A percentile compares a stretch with the other conserved stretches of the same genome.
These are phyloP conservation scores for Catocala nupta DNA, from an alignment of 2,888 invertebrate species.

Conservation along the genomic window DNA sequence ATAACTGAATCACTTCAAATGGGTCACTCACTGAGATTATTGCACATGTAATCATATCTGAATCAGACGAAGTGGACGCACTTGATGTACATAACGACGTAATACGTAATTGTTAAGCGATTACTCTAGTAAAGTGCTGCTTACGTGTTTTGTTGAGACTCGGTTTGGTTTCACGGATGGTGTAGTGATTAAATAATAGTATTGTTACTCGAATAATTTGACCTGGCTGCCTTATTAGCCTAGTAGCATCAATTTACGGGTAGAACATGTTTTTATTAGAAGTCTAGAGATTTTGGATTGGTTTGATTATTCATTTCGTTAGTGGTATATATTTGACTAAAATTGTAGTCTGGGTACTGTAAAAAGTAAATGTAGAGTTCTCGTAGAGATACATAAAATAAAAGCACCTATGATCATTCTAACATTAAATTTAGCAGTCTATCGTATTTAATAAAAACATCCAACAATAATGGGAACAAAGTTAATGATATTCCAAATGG, in stretches of 20 bases:
- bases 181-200: background rate
- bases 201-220: too few relatives aligned
- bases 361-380: too few relatives aligned
- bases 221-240: too few relatives aligned
- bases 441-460: background rate
- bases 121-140: background rate
- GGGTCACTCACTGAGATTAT: conserved; percentile 7
- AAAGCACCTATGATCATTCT: too few relatives aligned
- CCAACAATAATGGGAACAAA: background rate
- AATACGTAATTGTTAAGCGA: conserved; percentile 8
- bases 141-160: background rate
- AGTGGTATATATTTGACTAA: too few relatives aligned
- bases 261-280: too few relatives aligned
- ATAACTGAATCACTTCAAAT: conserved; percentile 10
- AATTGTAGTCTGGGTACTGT: too few relatives aligned
- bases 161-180: background rate
- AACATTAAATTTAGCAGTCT: too few relatives aligned
- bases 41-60: conserved; percentile 13
- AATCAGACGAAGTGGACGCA: conserved; percentile 5
- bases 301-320: too few relatives aligned
- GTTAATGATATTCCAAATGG: background rate
- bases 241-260: too few relatives aligned
- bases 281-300: too few relatives aligned
- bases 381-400: too few relatives aligned
- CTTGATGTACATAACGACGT: conserved; percentile 10